phyloP scores from a whole-genome alignment of 1,140 invertebrate species.

The Macrobrachium nipponense region DNA sequence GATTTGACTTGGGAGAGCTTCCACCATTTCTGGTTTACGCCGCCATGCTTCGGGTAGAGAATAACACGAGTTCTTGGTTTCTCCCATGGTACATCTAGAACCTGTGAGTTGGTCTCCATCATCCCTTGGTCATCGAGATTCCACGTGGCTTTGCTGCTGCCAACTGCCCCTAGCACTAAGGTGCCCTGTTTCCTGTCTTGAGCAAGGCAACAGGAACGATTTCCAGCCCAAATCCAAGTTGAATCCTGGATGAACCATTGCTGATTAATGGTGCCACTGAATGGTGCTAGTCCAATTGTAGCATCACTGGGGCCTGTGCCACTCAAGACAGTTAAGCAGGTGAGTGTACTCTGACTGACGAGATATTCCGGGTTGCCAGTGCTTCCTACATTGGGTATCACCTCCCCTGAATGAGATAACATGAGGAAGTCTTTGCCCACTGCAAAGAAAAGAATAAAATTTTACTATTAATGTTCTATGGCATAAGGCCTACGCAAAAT shows the following conservation, averaged over 20 bases:
- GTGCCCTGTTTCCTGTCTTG: background rate
- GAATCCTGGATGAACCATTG: background rate
- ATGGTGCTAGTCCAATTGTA: background rate
- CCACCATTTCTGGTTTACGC: constrained; percentile 38
- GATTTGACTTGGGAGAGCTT: constrained; percentile 3
- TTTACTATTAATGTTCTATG: no score
- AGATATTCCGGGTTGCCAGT: background rate
- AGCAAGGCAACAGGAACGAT: background rate
- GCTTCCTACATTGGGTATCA: background rate
- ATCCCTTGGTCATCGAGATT: background rate
- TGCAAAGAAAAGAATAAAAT: no score
- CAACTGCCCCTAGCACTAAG: background rate
- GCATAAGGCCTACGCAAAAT: no score
- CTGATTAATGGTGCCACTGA: background rate
- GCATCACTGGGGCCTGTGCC: background rate
- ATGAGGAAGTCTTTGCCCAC: no score
- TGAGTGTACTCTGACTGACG: constrained; percentile 1
- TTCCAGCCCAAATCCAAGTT: background rate
- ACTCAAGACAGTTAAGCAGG: background rate
- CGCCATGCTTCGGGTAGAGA: constrained; percentile 27
- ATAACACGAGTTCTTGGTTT: constrained; percentile 16
- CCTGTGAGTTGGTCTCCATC: background rate
- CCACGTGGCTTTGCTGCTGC: background rate
- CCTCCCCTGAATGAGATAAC: no score
- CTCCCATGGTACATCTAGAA: constrained; percentile 27